Percentiles rank a stretch among this genome's conserved stretches.
Conservation (phyloP, 2,888 invertebrate genomes). For the Pilophorus perplexus region DNA sequence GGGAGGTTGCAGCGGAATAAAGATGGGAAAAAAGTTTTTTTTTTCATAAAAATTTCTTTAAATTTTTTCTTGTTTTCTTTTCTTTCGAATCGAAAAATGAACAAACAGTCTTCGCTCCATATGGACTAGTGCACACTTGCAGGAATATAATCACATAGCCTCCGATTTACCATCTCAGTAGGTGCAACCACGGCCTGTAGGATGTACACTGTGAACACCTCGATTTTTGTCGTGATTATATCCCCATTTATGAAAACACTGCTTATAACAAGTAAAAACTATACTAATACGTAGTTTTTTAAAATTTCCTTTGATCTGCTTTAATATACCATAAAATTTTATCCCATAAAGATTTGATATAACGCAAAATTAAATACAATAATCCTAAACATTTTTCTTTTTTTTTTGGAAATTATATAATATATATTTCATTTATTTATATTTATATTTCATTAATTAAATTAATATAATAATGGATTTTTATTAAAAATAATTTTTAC, state of each 20-base stretch:
- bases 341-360: conserved; percentile 46
- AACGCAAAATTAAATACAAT: conserved; percentile 47
- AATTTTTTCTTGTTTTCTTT: conserved; percentile 20
- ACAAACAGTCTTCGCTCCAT: conserved; percentile 48
- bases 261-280: conserved; percentile 46
- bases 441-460: conserved; percentile 45
- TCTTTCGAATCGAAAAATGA: conserved; percentile 42
- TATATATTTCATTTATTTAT: conserved; percentile 46
- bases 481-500: conserved; percentile 46
- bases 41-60: conserved; percentile 1
- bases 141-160: conserved; percentile 47
- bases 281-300: conserved; percentile 44
- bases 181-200: conserved; percentile 23
- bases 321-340: conserved; percentile 45
- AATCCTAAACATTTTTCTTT: conserved; percentile 47
- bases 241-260: conserved; percentile 47
- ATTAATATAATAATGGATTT: conserved; percentile 46
- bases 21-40: not conserved
- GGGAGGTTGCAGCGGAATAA: not conserved
- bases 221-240: conserved; percentile 44
- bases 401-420: conserved; percentile 47
- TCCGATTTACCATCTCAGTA: conserved; percentile 13
- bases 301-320: conserved; percentile 45
- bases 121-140: conserved; percentile 49
- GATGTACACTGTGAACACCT: conserved; percentile 4